Evolutionary conservation across 2,797 vertebrate species (phyloP), one percentile per base, ranked within the genome.

Genomic region (Antennarius maculatus): DNA sequence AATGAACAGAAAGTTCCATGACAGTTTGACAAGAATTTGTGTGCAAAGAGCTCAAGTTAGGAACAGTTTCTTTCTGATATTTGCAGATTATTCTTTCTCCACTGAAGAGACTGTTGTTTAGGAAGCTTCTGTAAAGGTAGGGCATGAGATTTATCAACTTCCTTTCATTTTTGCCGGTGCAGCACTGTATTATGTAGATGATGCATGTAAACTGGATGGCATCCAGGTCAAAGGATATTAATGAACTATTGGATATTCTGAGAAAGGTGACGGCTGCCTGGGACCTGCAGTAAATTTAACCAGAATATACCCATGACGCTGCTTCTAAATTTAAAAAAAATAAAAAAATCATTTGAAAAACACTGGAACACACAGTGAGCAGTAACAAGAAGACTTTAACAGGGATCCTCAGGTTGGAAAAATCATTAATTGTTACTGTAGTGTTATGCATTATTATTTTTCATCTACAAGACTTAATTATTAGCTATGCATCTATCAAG

Each of bases 221-320:
- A 27, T 68, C 61, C 77, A 76, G 63, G 74, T 83, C 87, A 86
- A 67, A 70, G 63, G 86, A 84, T 91, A 89, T 86, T 89, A 87
- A 84, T 84, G 84, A 91, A 81, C 71, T 60, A 63, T 46, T 69
- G 83, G 83, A 86, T 92, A 91, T 90, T 91, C 74, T 88, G 71
- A 86, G 87, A 45, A 72, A 79, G 77, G 58, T 85, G 80, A 82
- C 61, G 70, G 66, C 81, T 82, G 80, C 65, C 71, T 75, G 82
- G 74, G 88, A 90, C 81, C 82, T 85, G 77, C 76, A 74, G 73
- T 80, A 77, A 77, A 84, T 85, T 81, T 71, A 90, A 86, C 59
- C 68, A 58, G 58, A 62, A 61, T 39, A 54, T 65, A 59, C 23
- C 51, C 64, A 66, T 86, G 69, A 76, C 63, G 69, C 75, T 71